These are phyloP conservation scores for Tromatobia lineatoria DNA, from an alignment of 2,888 invertebrate genomes.

Conservation along the genomic window DNA sequence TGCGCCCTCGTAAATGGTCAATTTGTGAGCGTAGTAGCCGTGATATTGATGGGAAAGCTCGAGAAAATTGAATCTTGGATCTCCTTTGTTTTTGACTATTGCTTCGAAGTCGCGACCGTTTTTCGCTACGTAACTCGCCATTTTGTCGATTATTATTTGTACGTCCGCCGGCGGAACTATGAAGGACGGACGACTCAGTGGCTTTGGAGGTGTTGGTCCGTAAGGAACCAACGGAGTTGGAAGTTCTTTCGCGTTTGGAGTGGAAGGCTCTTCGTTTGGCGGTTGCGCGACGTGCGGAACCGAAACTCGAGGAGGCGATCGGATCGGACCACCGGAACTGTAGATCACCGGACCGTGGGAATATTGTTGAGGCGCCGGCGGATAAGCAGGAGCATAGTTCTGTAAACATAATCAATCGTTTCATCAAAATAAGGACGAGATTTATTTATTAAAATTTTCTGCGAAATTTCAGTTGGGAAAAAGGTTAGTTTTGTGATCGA, in stretches of 20 bases:
- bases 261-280: slow-evolving; percentile 61
- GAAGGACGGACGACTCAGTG: slow-evolving; percentile 86
- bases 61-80: slow-evolving; percentile 95
- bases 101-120: slow-evolving; percentile 98
- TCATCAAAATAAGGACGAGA: neutral
- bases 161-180: slow-evolving; percentile 92
- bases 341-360: slow-evolving; percentile 83
- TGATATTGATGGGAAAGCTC: slow-evolving; percentile 92
- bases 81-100: slow-evolving; percentile 93
- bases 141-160: slow-evolving; percentile 96
- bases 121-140: slow-evolving; percentile 98
- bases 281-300: slow-evolving; percentile 48
- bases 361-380: slow-evolving; percentile 81
- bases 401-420: slow-evolving; percentile 59
- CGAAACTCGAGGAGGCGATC: slow-evolving; percentile 70
- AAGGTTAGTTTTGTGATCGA: no score
- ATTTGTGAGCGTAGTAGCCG: slow-evolving; percentile 92
- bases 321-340: slow-evolving; percentile 79
- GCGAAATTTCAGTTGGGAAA: no score
- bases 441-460: slow-evolving; percentile 1
- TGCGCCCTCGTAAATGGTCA: slow-evolving; percentile 85
- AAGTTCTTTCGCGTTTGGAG: slow-evolving; percentile 72
- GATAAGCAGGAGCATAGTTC: slow-evolving; percentile 77
- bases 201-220: slow-evolving; percentile 80
- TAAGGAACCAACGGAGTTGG: slow-evolving; percentile 81